Evolutionary conservation across 2,113 vertebrate species (phyloP).

Genomic region (Malurus elegans): DNA sequence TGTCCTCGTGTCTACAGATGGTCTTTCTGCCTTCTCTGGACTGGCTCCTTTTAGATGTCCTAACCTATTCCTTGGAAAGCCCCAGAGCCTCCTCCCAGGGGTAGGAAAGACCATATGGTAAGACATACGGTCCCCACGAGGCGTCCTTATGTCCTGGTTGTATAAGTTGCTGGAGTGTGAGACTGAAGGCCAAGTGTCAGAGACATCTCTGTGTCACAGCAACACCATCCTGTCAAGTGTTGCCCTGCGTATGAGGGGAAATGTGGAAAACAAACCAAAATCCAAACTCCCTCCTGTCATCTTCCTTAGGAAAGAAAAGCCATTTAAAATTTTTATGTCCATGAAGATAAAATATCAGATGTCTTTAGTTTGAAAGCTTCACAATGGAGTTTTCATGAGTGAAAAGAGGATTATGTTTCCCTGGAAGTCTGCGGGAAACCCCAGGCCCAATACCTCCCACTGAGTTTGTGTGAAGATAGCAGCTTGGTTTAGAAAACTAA

Average conservation of each 20-base stretch:
- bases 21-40: not conserved
- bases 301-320: not conserved
- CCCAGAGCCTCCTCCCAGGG: not conserved
- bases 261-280: not conserved
- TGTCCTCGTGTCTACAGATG: not conserved
- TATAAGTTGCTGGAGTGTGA: slow-evolving; percentile 6
- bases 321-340: not conserved
- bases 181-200: slow-evolving; percentile 29
- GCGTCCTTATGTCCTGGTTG: slow-evolving; percentile 32
- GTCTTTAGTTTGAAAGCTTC: not conserved
- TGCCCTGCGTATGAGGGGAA: not conserved
- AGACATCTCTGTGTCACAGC: slow-evolving; percentile 12
- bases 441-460: not conserved
- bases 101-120: not conserved
- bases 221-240: slow-evolving; percentile 45
- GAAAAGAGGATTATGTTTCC: not conserved
- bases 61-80: not conserved
- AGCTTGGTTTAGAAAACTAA: not conserved
- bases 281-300: not conserved
- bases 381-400: not conserved
- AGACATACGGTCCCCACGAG: not conserved
- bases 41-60: not conserved
- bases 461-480: not conserved
- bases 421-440: not conserved
- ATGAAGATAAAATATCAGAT: not conserved